Conservation (phyloP, 2,888 invertebrate genomes). For the Pseudanteris insignis region DNA sequence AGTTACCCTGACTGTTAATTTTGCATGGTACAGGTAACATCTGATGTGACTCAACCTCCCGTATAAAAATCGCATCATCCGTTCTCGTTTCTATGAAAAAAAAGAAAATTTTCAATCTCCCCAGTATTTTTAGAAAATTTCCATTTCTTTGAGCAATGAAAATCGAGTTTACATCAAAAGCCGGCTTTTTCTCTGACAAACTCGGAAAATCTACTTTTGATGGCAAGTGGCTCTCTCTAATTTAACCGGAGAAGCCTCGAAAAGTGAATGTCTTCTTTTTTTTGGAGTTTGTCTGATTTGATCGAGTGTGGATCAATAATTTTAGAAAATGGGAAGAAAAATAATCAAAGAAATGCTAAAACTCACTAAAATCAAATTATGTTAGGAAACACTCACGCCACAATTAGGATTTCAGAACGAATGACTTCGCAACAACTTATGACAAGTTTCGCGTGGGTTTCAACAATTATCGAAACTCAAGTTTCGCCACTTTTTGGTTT, state of each 20-base stretch:
- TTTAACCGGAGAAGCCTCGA: slow-evolving; percentile 16
- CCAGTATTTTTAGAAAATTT: slow-evolving; percentile 32
- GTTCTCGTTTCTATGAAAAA: slow-evolving; percentile 19
- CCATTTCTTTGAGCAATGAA: slow-evolving; percentile 36
- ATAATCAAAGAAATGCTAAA: too few relatives aligned
- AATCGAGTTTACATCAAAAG: slow-evolving; percentile 36
- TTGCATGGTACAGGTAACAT: slow-evolving; percentile 11
- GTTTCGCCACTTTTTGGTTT: too few relatives aligned
- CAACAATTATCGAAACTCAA: too few relatives aligned
- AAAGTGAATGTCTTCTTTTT: slow-evolving; percentile 28
- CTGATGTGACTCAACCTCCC: slow-evolving; percentile 23
- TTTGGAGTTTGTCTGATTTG: slow-evolving; percentile 23
- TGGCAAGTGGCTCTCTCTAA: slow-evolving; percentile 29
- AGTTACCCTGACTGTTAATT: slow-evolving; percentile 17
- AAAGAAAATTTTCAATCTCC: slow-evolving; percentile 36
- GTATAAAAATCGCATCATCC: slow-evolving; percentile 34
- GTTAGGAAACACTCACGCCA: too few relatives aligned
- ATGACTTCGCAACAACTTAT: too few relatives aligned
- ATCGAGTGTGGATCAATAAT: slow-evolving; percentile 16
- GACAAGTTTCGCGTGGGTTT: too few relatives aligned
- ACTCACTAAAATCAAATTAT: too few relatives aligned
- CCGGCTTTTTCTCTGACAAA: slow-evolving; percentile 27
- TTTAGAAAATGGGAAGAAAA: slow-evolving; percentile 7
- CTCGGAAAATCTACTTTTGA: slow-evolving; percentile 38
- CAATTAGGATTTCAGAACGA: too few relatives aligned